Conservation (phyloP, 2,888 invertebrate species). For the Parapristionchus giblindavisi region DNA sequence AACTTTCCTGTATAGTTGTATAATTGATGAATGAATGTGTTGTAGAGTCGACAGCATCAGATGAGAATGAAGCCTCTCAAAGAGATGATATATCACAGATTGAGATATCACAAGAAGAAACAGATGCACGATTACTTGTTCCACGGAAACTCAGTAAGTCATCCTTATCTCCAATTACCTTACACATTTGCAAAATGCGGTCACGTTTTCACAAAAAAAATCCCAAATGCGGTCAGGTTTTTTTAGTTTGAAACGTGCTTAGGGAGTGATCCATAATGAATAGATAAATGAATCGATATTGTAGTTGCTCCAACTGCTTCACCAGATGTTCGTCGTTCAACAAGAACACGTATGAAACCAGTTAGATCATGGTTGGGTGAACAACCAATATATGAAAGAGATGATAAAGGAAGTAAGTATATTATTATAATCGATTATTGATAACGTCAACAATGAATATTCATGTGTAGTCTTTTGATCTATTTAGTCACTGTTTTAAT, state of each 20-base stretch:
- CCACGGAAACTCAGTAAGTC: constrained; percentile 30
- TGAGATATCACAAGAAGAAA: neutral
- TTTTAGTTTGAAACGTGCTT: no score
- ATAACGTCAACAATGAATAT: no score
- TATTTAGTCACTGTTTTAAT: neutral
- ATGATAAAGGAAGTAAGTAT: neutral
- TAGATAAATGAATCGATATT: neutral
- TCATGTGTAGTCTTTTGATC: no score
- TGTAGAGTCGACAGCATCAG: neutral
- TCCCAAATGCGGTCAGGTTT: no score
- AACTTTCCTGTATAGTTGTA: neutral
- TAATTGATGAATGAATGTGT: neutral
- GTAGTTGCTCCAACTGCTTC: neutral
- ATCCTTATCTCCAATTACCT: neutral
- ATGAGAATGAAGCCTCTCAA: neutral
- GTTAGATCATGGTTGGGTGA: constrained; percentile 48
- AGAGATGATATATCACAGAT: constrained; percentile 24
- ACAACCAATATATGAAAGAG: constrained; percentile 39
- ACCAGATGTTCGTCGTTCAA: constrained; percentile 34
- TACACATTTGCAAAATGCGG: no score
- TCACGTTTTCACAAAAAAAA: no score
- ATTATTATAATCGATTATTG: neutral
- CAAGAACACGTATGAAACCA: constrained; percentile 42
- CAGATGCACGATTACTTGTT: constrained; percentile 6
- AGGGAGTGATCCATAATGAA: no score